Percentiles rank a stretch among this genome's conserved stretches.
Conservation (phyloP, 1,140 invertebrate genomes). For the Microvelia longipes region DNA sequence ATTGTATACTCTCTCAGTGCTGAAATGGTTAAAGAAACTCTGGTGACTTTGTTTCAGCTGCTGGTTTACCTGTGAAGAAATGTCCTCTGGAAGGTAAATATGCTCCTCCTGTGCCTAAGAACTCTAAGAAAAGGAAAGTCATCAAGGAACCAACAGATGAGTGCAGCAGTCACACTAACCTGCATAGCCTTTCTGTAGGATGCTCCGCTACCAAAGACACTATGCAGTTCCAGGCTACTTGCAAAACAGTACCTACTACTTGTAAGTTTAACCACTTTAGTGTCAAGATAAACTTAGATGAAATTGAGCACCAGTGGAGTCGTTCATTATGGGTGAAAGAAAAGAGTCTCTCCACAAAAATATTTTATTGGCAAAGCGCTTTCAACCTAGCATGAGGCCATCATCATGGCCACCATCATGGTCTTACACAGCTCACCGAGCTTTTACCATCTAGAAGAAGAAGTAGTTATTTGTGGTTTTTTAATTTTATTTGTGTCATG, state of each 20-base stretch:
- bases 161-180: conserved; percentile 19
- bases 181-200: conserved; percentile 45
- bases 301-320: too few species aligned
- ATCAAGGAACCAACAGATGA: conserved; percentile 23
- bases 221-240: conserved; percentile 52
- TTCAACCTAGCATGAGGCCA: too few species aligned
- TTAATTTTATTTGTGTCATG: too few species aligned
- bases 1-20: too few species aligned
- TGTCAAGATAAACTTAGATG: not conserved
- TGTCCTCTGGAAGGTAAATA: conserved; percentile 36
- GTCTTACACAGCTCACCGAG: too few species aligned
- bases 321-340: too few species aligned
- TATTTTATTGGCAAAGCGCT: too few species aligned
- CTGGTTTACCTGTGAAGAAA: conserved; percentile 30
- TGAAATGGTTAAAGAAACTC: too few species aligned
- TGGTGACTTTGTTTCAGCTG: conserved; percentile 31
- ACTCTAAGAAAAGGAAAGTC: conserved; percentile 8
- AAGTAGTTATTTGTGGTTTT: too few species aligned
- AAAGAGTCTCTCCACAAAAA: too few species aligned
- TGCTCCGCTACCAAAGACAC: conserved; percentile 47
- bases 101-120: conserved; percentile 22
- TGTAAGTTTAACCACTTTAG: conserved; percentile 9
- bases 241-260: conserved; percentile 24
- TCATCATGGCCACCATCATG: too few species aligned
- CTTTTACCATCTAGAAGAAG: too few species aligned